phyloP scores from a whole-genome alignment of 2,797 vertebrate species.

The Schizopygopsis pylzovi region DNA sequence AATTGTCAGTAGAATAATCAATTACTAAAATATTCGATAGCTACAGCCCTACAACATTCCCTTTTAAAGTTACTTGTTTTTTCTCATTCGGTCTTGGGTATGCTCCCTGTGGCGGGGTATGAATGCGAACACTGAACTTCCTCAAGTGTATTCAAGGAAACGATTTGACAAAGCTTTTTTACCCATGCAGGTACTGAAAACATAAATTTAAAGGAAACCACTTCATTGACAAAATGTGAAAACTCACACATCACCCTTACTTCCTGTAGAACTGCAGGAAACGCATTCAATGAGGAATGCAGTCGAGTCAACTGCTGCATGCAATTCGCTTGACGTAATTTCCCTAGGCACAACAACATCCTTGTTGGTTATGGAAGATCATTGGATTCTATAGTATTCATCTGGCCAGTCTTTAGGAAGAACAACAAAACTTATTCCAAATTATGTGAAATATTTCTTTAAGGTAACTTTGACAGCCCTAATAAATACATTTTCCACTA shows the following conservation, averaged over 20 bases:
- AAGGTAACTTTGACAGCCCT: not conserved
- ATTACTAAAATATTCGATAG: too few relatives aligned
- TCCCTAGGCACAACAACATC: not conserved
- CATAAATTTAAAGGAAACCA: slow-evolving; percentile 53
- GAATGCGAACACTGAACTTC: slow-evolving; percentile 32
- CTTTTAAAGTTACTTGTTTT: slow-evolving; percentile 50
- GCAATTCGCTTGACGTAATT: not conserved
- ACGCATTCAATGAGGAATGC: slow-evolving; percentile 27
- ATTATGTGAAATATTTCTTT: not conserved
- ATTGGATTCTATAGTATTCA: not conserved
- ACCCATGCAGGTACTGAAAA: slow-evolving; percentile 6
- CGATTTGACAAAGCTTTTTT: slow-evolving; percentile 22
- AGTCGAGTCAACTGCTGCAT: not conserved
- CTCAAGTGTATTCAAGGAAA: slow-evolving; percentile 42
- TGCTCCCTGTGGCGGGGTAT: not conserved
- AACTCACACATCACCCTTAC: not conserved
- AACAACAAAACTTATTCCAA: not conserved
- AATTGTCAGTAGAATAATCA: too few relatives aligned
- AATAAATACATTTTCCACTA: not conserved
- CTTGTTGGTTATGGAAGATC: not conserved
- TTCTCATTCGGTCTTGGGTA: slow-evolving; percentile 52
- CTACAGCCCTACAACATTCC: slow-evolving; percentile 54
- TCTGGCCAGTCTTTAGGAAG: not conserved
- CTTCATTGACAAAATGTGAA: slow-evolving; percentile 41
- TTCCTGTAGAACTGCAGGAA: slow-evolving; percentile 47